phyloP scores from a whole-genome alignment of 2,888 invertebrate species.

The Therioaphis trifolii region DNA sequence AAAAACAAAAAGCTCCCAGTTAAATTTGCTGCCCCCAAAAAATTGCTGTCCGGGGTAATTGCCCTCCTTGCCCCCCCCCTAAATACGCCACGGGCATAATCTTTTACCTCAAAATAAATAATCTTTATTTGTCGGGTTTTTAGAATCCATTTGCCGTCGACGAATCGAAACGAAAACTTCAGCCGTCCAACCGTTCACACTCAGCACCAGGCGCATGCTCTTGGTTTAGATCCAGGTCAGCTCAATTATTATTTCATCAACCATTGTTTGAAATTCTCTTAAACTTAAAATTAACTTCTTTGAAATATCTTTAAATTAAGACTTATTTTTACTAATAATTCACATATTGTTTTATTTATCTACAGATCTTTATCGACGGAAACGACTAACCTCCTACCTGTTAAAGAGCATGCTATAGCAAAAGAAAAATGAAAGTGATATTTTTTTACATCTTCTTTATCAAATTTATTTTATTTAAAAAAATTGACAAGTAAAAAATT shows the following conservation, averaged over 20 bases:
- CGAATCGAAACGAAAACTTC: conserved; percentile 56
- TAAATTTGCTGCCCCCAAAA: too few relatives aligned
- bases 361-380: conserved; percentile 40
- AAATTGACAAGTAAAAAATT: neutral
- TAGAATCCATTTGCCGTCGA: conserved; percentile 58
- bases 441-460: neutral
- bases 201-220: conserved; percentile 61
- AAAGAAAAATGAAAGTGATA: conserved; percentile 44
- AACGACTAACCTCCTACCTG: conserved; percentile 45
- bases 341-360: neutral
- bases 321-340: too few relatives aligned
- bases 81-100: too few relatives aligned
- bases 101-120: too few relatives aligned
- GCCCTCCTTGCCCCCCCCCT: too few relatives aligned
- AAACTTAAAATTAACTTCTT: too few relatives aligned
- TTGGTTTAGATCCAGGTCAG: conserved; percentile 58
- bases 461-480: conserved; percentile 36
- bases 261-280: neutral
- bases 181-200: conserved; percentile 58
- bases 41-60: too few relatives aligned
- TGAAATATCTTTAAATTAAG: too few relatives aligned
- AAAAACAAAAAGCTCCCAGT: too few relatives aligned
- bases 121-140: too few relatives aligned
- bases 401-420: conserved; percentile 34
- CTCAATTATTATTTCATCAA: neutral